Base-by-base conservation (phyloP, 2,113 vertebrate genomes). In the Talpa occidentalis region DNA sequence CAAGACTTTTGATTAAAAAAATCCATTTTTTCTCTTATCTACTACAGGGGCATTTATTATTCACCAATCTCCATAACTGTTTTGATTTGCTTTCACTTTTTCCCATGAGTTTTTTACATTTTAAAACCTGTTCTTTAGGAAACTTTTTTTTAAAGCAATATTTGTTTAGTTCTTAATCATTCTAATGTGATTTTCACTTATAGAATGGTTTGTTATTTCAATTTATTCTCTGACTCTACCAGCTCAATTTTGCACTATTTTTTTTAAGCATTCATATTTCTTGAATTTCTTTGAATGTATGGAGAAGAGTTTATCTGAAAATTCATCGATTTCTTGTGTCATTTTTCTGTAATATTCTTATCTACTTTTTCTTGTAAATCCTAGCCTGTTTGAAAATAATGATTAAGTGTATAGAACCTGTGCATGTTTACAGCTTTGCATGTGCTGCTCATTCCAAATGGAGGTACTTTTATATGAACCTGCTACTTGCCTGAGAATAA, bases 241-340 rank as follows among this genome's bases (percentile, higher is more conserved):
- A 35, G 32, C 24, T 66, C 60, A 74, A 14, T 87, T 74, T 74
- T 70, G 28, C 19, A 32, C 21, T 88, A 66, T 10, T 22, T 59
- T 69, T 80, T 9, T 4, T 16, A 64, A 80, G 17, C 8, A 4
- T 37, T 78, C 10, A 56, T 28, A 15, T 40, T 54, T 93, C 35
- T 62, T 74, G 52, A 73, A 69, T 49, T 95, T 47, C 76, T 93
- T 91, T 82, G 47, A 76, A n/a, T 59, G 5, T 52, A 28, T 28
- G 15, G 21, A 92, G 30, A 93, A 90, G 30, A 93, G 52, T 81
- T 81, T 78, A 56, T 67, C 70, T 91, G 37, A 91, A 93, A 80
- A 59, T 37, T 40, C 30, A 85, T 28, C 24, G 30, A 60, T 91
- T 94, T 93, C 64, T 87, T 92, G 32, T 37, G 14, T 74, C 44